A percentile compares a stretch with the other conserved stretches of the same genome.
Evolutionary conservation across 2,888 invertebrate genomes (phyloP).

Genomic region (Scaptomyza flava): DNA sequence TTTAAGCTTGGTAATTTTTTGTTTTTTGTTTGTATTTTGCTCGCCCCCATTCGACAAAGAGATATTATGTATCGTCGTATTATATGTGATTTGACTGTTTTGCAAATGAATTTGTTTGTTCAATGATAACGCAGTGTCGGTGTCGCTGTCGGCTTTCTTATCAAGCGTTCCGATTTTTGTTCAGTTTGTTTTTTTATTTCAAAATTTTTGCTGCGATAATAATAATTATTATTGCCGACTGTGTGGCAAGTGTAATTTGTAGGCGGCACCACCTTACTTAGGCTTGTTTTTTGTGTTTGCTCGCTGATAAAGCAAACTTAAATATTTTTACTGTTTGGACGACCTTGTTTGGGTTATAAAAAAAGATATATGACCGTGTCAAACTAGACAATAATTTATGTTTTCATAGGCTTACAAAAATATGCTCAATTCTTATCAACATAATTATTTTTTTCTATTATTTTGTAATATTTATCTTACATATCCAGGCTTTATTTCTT

Average conservation of each 20-base stretch:
- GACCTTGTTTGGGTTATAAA: constrained; percentile 37
- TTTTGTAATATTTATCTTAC: not conserved
- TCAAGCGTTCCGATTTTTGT: constrained; percentile 45
- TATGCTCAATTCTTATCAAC: not conserved
- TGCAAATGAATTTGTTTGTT: constrained; percentile 63
- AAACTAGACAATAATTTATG: not conserved
- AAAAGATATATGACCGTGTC: constrained; percentile 6
- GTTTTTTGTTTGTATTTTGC: constrained; percentile 4
- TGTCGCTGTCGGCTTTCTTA: constrained; percentile 25
- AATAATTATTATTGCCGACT: constrained; percentile 50
- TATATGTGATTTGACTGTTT: constrained; percentile 59
- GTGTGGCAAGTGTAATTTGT: constrained; percentile 49
- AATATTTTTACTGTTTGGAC: constrained; percentile 45
- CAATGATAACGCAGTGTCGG: constrained; percentile 40
- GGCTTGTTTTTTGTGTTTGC: not conserved
- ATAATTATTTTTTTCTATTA: not conserved
- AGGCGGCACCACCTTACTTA: constrained; percentile 19
- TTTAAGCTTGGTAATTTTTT: not conserved
- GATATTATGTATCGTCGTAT: constrained; percentile 40
- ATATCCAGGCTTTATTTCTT: no score
- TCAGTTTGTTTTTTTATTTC: constrained; percentile 6
- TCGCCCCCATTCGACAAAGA: constrained; percentile 32
- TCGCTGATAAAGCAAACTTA: constrained; percentile 40
- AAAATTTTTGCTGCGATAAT: constrained; percentile 40
- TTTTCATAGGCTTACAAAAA: not conserved